A percentile compares a stretch with the other conserved stretches of the same genome.
phyloP scores from a whole-genome alignment of 2,113 vertebrate species.

The Cyanocitta stelleri region DNA sequence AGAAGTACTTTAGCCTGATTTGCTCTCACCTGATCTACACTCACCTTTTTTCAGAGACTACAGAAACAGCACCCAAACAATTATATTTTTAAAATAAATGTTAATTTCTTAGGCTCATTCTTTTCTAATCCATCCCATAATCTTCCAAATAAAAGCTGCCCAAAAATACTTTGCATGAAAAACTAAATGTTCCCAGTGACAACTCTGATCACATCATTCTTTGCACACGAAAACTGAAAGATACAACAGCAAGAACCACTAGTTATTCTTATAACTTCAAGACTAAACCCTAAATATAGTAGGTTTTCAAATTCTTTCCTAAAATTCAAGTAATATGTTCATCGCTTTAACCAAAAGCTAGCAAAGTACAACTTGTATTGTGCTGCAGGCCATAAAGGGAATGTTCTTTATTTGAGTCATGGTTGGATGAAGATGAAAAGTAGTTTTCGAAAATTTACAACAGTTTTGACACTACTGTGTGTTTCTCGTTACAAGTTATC shows the following conservation, averaged over 20 bases:
- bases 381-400: constrained; percentile 26
- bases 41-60: not conserved
- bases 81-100: not conserved
- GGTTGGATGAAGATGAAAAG: constrained; percentile 46
- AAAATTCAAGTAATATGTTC: constrained; percentile 30
- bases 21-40: not conserved
- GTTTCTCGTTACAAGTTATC: not conserved
- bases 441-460: constrained; percentile 17
- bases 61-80: not conserved
- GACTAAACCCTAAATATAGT: constrained; percentile 16
- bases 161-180: constrained; percentile 18
- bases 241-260: constrained; percentile 18
- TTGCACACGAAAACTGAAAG: not conserved
- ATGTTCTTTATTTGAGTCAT: constrained; percentile 13
- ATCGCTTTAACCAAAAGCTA: not conserved
- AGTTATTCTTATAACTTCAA: not conserved
- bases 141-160: not conserved
- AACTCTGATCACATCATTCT: not conserved
- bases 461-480: not conserved
- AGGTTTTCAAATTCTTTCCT: not conserved
- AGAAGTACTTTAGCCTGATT: not conserved
- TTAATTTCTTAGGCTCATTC: not conserved
- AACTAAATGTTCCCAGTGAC: constrained; percentile 43
- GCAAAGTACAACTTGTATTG: constrained; percentile 32
- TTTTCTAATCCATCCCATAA: not conserved